Conservation (phyloP, 2,888 invertebrate species). For the Tinea trinotella region DNA sequence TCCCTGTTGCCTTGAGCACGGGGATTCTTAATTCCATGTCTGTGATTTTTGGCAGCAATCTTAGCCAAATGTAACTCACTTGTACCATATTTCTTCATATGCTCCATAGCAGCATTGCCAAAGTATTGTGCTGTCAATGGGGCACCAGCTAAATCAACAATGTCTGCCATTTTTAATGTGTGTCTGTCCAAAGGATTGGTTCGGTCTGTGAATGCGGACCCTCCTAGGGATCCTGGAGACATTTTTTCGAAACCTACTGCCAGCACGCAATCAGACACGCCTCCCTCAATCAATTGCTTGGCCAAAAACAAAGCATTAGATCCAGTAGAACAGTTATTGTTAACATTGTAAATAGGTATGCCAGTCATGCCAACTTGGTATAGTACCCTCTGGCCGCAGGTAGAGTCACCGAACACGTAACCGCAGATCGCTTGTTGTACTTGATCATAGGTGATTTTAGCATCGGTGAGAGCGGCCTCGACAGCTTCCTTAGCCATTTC, state of each 20-base stretch:
- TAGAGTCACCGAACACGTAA: slow-evolving; percentile 96
- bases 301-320: slow-evolving; percentile 92
- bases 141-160: slow-evolving; percentile 83
- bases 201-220: slow-evolving; percentile 83
- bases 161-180: slow-evolving; percentile 86
- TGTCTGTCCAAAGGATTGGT: slow-evolving; percentile 93
- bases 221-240: slow-evolving; percentile 90
- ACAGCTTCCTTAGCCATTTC: slow-evolving; percentile 96
- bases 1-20: slow-evolving; percentile 95
- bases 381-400: slow-evolving; percentile 94
- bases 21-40: slow-evolving; percentile 97
- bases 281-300: slow-evolving; percentile 93
- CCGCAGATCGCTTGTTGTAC: slow-evolving; percentile 93
- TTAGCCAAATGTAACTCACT: slow-evolving; percentile 95
- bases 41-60: slow-evolving; percentile 98
- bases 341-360: slow-evolving; percentile 97
- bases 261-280: slow-evolving; percentile 87
- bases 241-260: slow-evolving; percentile 99
- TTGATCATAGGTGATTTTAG: slow-evolving; percentile 80
- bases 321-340: slow-evolving; percentile 98
- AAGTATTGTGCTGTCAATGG: slow-evolving; percentile 97
- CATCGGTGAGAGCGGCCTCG: slow-evolving; percentile 88
- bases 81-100: slow-evolving; percentile 96
- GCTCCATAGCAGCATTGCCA: slow-evolving; percentile 95
- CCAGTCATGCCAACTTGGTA: slow-evolving; percentile 97